Evolutionary conservation across 2,113 vertebrate species (phyloP).

Genomic region (Martes martes): DNA sequence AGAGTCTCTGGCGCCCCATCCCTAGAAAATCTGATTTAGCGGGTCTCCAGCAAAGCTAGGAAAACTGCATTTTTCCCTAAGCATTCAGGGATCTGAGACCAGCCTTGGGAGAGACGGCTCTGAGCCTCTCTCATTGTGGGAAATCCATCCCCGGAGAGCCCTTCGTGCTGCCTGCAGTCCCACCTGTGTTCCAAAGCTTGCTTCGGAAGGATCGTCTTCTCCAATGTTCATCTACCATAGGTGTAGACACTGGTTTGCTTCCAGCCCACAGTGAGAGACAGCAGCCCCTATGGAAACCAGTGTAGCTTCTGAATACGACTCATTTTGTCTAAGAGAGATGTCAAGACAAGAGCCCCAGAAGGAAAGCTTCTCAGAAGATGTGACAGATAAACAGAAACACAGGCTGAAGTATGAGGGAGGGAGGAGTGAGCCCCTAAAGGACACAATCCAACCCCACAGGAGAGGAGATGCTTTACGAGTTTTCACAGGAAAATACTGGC

Average conservation of each 20-base stretch:
- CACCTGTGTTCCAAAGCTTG: background rate
- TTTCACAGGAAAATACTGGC: background rate
- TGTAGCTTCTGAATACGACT: background rate
- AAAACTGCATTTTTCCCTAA: background rate
- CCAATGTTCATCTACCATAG: background rate
- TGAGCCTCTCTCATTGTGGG: background rate
- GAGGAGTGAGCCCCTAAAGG: background rate
- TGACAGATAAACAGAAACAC: background rate
- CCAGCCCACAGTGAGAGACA: background rate
- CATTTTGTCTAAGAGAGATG: background rate
- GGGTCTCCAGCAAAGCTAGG: background rate
- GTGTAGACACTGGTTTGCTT: background rate
- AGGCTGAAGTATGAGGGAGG: background rate
- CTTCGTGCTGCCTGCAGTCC: background rate
- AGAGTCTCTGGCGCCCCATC: too few species aligned
- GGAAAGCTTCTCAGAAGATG: background rate
- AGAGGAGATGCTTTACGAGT: background rate
- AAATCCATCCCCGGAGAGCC: background rate
- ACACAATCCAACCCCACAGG: background rate
- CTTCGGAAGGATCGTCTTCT: background rate
- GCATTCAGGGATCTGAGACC: background rate
- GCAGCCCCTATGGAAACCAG: background rate
- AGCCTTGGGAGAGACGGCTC: background rate
- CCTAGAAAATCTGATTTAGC: background rate
- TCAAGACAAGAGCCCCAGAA: background rate